Conservation (phyloP, 2,113 vertebrate genomes). For the Esox niger region DNA sequence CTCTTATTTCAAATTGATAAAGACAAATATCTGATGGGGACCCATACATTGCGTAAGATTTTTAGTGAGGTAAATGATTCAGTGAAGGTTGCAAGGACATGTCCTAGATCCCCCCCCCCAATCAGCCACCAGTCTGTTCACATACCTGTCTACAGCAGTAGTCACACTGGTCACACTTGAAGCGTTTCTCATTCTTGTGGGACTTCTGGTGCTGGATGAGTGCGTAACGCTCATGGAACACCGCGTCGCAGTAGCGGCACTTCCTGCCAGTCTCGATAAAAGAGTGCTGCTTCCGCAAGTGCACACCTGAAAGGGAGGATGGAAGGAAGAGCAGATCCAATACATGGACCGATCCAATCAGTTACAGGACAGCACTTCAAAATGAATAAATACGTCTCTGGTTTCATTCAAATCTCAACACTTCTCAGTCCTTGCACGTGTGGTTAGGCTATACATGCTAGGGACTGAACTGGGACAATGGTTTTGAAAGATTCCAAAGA, state of each 20-base stretch:
- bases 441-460: too few species aligned
- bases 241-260: constrained; percentile 86
- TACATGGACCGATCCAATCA: neutral
- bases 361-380: too few species aligned
- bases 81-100: neutral
- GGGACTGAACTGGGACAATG: too few species aligned
- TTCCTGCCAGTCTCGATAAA: constrained; percentile 89
- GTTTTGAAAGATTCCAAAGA: too few species aligned
- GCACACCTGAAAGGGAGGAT: constrained; percentile 75
- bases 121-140: too few species aligned
- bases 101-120: too few species aligned
- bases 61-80: too few species aligned
- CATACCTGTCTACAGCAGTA: constrained; percentile 87
- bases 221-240: constrained; percentile 87
- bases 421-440: too few species aligned
- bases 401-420: too few species aligned
- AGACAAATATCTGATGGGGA: too few species aligned
- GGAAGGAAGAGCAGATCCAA: neutral
- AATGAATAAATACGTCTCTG: too few species aligned
- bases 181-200: constrained; percentile 90
- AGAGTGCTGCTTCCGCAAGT: constrained; percentile 89
- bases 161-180: constrained; percentile 90
- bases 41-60: too few species aligned
- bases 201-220: constrained; percentile 91
- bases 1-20: neutral